These are phyloP conservation scores for Pavo muticus DNA, from an alignment of 2,113 vertebrate genomes.

Conservation along the genomic window DNA sequence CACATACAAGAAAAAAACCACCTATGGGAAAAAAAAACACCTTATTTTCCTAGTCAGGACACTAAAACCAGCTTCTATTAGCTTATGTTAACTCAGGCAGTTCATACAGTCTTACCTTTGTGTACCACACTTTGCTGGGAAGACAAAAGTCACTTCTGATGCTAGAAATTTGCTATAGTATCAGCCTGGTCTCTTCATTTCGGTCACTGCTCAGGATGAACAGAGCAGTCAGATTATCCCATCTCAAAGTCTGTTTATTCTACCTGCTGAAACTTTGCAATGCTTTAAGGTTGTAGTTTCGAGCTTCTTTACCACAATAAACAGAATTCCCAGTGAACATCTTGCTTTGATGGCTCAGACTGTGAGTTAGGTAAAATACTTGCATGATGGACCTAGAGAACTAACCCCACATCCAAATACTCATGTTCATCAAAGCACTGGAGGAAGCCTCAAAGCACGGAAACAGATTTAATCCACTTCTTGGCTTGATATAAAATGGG, in stretches of 20 bases:
- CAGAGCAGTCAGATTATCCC: not conserved
- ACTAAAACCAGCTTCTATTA: not conserved
- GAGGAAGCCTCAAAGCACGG: not conserved
- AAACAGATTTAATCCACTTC: not conserved
- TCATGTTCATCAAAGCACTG: accelerated
- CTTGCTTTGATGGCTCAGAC: not conserved
- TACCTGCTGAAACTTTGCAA: not conserved
- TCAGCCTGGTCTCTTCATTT: not conserved
- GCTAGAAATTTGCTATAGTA: not conserved
- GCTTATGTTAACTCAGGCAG: not conserved
- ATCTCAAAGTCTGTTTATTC: not conserved
- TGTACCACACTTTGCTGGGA: not conserved
- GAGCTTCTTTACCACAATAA: not conserved
- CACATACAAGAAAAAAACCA: not conserved
- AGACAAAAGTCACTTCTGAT: not conserved
- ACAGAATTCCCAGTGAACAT: not conserved
- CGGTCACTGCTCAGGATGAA: not conserved
- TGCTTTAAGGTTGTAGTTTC: not conserved
- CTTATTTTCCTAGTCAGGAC: not conserved
- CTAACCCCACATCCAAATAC: not conserved
- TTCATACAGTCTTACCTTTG: not conserved
- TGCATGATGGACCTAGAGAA: not conserved
- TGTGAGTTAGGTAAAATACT: not conserved
- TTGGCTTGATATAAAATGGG: not conserved
- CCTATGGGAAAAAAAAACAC: not conserved